Conservation (phyloP, 2,113 vertebrate genomes). For the Euleptes europaea region DNA sequence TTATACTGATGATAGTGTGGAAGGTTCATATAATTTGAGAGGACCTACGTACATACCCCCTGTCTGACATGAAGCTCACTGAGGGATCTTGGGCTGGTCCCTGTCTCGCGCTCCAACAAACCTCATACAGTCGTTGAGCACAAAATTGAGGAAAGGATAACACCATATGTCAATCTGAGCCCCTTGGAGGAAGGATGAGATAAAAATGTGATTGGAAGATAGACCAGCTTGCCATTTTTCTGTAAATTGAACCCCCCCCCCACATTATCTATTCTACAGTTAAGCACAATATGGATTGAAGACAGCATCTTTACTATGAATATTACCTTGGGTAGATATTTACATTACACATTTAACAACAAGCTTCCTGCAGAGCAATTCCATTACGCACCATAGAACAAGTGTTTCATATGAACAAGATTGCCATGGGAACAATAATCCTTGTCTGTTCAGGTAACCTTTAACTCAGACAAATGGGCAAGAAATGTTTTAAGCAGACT, state of each 20-base stretch:
- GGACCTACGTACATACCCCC: no score
- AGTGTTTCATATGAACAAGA: background rate
- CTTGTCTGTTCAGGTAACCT: background rate
- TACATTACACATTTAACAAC: background rate
- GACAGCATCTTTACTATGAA: background rate
- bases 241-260: background rate
- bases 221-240: no score
- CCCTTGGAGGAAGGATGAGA: no score
- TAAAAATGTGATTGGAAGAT: no score
- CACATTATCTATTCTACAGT: background rate
- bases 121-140: no score
- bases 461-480: background rate
- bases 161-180: no score
- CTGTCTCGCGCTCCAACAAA: no score
- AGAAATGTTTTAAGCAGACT: background rate
- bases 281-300: background rate
- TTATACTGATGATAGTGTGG: no score
- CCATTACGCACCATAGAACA: background rate
- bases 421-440: slow-evolving; percentile 4
- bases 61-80: no score
- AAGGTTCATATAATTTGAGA: no score
- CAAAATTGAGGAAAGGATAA: no score
- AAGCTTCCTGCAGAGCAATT: background rate
- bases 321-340: background rate
- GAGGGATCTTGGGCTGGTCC: no score